Percentiles rank a stretch among this genome's conserved stretches.
Conservation (phyloP, 2,888 invertebrate species). For the Heteromurus nitidus region DNA sequence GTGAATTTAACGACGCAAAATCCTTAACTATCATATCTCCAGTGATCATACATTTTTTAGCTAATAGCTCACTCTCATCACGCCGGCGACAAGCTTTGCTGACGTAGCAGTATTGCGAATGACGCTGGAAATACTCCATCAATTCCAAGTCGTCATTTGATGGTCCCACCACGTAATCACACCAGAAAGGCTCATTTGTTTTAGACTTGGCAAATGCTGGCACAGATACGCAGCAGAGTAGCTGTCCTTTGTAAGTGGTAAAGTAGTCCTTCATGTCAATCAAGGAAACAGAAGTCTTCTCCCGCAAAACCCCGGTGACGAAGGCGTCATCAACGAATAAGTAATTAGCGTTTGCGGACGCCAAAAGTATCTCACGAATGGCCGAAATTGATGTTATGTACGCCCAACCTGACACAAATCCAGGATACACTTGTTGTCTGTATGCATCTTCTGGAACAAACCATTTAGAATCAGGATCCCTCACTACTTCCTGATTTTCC, state of each 20-base stretch:
- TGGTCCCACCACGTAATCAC: slow-evolving; percentile 85
- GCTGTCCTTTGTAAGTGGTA: slow-evolving; percentile 83
- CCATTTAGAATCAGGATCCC: slow-evolving; percentile 86
- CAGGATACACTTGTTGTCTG: slow-evolving; percentile 80
- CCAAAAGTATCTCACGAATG: slow-evolving; percentile 79
- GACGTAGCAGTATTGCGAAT: slow-evolving; percentile 80
- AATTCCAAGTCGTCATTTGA: slow-evolving; percentile 85
- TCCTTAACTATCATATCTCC: slow-evolving; percentile 56
- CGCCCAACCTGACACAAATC: slow-evolving; percentile 89
- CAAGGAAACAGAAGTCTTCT: slow-evolving; percentile 79
- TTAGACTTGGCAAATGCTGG: slow-evolving; percentile 73
- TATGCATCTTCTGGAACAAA: slow-evolving; percentile 84
- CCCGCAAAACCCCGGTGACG: slow-evolving; percentile 86
- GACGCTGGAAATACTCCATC: slow-evolving; percentile 81
- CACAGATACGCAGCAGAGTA: slow-evolving; percentile 85
- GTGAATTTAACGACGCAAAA: slow-evolving; percentile 22
- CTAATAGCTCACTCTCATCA: slow-evolving; percentile 77
- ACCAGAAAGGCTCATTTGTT: slow-evolving; percentile 75
- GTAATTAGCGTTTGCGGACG: slow-evolving; percentile 78
- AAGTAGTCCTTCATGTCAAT: slow-evolving; percentile 80
- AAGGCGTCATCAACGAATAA: slow-evolving; percentile 96
- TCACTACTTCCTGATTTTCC: slow-evolving; percentile 80
- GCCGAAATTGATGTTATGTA: slow-evolving; percentile 84
- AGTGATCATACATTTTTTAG: slow-evolving; percentile 80
- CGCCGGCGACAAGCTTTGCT: slow-evolving; percentile 79